Evolutionary conservation across 1,140 invertebrate species (phyloP), one percentile per base, ranked within the genome.

Genomic region (Drosophila melanogaster): DNA sequence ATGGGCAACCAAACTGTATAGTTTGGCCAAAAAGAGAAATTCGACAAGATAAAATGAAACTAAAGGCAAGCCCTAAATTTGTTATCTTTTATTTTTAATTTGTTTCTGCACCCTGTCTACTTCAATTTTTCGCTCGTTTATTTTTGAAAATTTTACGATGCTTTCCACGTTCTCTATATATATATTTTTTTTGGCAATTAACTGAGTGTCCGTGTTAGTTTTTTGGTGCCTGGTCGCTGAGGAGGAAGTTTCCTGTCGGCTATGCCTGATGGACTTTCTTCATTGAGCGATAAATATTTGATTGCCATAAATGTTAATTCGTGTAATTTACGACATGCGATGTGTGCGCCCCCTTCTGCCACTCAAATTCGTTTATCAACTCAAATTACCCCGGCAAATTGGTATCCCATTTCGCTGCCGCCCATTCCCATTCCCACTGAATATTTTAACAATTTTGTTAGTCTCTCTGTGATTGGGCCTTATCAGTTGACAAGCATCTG

Each of bases 111-210:
- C 44, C 54, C 64, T 72, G 69, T 71, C 53, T 50, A 60, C 67
- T 57, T 71, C 70, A 79, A 84, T 83, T 83, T 84, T 57, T 72
- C 59, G 75, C 65, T 66, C 54, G 77, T 85, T 76, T 83, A 80
- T 80, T 85, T 83, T 84, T 79, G 37, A 73, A 62, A 70, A 67
- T 78, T 84, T 83, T 77, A 83, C 81, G 80, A 83, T 85, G 62
- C 60, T 79, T 74, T 62, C 10, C 38, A 8, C 38, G 35, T n/a
- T 11, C 22, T 51, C 46, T 37, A 30, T 22, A 22, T 22, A 22
- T 19, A 19, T 19, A 1, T 19, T 61, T 77, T 79, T 47, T 77
- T 79, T 49, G 44, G 61, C 66, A 77, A 81, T 81, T 81, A 81
- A 70, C 50, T 12, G 49, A 40, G 64, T 22, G 65, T 54, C 64